These are phyloP conservation scores for Pseudachorutes palmiensis DNA, from an alignment of 1,140 invertebrate genomes.

Conservation along the genomic window DNA sequence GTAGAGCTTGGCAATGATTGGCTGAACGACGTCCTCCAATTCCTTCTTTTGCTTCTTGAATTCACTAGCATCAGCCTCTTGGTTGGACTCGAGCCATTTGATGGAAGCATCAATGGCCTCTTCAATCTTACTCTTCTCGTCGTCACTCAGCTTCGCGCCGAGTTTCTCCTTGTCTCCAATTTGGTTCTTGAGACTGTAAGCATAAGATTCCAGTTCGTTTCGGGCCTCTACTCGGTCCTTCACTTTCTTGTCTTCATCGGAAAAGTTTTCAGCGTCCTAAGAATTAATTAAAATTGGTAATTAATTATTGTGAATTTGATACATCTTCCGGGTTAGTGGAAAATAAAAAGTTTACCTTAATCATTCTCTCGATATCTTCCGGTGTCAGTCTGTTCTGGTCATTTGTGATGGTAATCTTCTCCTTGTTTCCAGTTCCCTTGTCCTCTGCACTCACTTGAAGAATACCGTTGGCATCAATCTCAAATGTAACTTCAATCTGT, in stretches of 20 bases:
- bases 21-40: constrained; percentile 88
- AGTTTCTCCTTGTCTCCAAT: constrained; percentile 95
- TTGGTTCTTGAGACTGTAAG: constrained; percentile 97
- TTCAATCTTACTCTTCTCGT: constrained; percentile 94
- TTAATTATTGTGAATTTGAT: too few species aligned
- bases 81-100: constrained; percentile 95
- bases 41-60: constrained; percentile 97
- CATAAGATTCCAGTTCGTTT: constrained; percentile 93
- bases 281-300: constrained; percentile 4
- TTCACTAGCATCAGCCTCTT: constrained; percentile 85
- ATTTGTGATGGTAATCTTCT: constrained; percentile 98
- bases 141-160: constrained; percentile 78
- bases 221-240: constrained; percentile 94
- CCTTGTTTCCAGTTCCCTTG: constrained; percentile 95
- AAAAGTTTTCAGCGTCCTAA: constrained; percentile 90
- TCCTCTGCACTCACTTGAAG: constrained; percentile 88
- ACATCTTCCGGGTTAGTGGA: too few species aligned
- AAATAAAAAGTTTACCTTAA: constrained; percentile 53
- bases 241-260: constrained; percentile 95
- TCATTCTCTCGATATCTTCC: constrained; percentile 98
- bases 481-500: constrained; percentile 98
- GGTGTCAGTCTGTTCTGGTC: constrained; percentile 94
- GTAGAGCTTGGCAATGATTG: constrained; percentile 96
- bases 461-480: constrained; percentile 98
- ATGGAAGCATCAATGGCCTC: constrained; percentile 92